phyloP scores from a whole-genome alignment of 2,113 vertebrate species.

The Alces alces region DNA sequence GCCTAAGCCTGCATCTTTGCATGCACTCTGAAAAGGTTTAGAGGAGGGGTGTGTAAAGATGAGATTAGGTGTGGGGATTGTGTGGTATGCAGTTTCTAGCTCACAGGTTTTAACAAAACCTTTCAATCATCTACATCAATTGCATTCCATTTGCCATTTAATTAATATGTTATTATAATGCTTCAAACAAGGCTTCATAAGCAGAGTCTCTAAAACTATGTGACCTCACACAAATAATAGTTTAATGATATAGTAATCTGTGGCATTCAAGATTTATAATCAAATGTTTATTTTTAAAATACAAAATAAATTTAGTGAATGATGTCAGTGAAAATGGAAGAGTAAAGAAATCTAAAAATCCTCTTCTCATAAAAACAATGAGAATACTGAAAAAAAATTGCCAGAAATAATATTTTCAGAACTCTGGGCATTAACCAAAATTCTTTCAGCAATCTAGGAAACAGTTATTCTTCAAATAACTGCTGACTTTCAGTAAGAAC shows the following conservation, averaged over 20 bases:
- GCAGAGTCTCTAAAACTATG: background rate
- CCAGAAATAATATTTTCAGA: background rate
- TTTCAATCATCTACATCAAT: background rate
- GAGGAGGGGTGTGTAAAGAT: background rate
- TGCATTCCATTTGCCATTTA: background rate
- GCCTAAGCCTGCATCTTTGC: background rate
- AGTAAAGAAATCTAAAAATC: background rate
- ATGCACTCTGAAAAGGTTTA: background rate
- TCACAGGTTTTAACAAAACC: background rate
- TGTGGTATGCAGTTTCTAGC: background rate
- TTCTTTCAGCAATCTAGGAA: background rate
- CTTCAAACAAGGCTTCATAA: background rate
- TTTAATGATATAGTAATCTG: background rate
- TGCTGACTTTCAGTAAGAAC: background rate
- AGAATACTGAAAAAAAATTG: background rate
- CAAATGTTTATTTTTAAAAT: background rate
- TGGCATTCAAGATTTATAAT: background rate
- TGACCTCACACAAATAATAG: background rate
- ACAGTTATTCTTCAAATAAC: background rate
- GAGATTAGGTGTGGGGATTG: no score
- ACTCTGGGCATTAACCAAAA: background rate
- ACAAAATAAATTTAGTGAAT: background rate
- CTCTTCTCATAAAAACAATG: background rate
- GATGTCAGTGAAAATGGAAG: background rate
- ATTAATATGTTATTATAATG: background rate